Percentiles rank a stretch among this genome's conserved stretches.
These are phyloP conservation scores for Tolmerus cingulatus DNA, from an alignment of 2,888 invertebrate species.

Conservation along the genomic window DNA sequence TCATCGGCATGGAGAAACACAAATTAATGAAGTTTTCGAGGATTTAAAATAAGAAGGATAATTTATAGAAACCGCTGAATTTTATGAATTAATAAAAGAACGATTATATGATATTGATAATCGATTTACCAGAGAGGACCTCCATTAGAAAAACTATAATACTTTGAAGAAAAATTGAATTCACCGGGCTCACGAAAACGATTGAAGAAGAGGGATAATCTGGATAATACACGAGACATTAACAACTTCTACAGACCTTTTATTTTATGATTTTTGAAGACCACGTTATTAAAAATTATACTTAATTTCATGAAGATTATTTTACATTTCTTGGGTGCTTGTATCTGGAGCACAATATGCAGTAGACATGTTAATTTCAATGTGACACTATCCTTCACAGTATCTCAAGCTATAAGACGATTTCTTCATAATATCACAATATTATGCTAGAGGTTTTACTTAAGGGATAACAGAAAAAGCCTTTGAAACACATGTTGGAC, in stretches of 20 bases:
- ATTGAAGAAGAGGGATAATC: background rate
- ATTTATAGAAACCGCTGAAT: background rate
- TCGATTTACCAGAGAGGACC: background rate
- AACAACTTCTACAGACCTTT: background rate
- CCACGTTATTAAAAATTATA: background rate
- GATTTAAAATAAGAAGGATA: background rate
- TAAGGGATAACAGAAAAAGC: conserved; percentile 19
- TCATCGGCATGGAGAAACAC: background rate
- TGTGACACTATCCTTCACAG: conserved; percentile 20
- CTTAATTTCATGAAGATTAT: background rate
- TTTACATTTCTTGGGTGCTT: background rate
- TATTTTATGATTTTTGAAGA: background rate
- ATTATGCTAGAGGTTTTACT: conserved; percentile 25
- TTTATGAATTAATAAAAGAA: background rate
- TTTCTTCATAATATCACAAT: background rate
- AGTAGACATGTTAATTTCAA: background rate
- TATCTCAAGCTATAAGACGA: conserved; percentile 27
- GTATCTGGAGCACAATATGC: background rate
- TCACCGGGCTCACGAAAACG: background rate
- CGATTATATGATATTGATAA: background rate
- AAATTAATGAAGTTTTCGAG: no score
- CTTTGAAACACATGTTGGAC: background rate
- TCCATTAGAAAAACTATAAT: background rate
- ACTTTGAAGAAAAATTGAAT: background rate
- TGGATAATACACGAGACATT: background rate